Evolutionary conservation across 2,113 vertebrate genomes (phyloP).

Genomic region (Chitala chitala): DNA sequence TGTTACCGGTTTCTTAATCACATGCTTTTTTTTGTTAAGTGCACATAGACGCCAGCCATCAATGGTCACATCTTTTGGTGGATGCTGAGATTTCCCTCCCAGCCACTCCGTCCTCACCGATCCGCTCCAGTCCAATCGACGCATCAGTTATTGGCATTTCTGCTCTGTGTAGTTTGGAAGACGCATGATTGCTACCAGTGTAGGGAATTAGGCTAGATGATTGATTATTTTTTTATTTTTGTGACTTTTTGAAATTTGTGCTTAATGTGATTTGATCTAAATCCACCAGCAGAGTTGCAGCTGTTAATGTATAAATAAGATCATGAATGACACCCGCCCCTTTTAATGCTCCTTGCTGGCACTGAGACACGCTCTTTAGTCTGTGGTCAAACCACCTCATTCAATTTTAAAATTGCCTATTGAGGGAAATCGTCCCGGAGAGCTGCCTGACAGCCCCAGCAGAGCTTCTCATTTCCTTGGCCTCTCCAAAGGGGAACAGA

Average conservation of each 20-base stretch:
- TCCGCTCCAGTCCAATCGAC: conserved; percentile 35
- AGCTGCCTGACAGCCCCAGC: conserved; percentile 74
- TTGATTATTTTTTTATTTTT: no score
- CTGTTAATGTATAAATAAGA: conserved; percentile 97
- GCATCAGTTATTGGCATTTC: conserved; percentile 59
- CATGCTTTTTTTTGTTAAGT: no score
- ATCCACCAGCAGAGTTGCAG: conserved; percentile 87
- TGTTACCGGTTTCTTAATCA: no score
- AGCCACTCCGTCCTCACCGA: no score
- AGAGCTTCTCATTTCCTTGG: conserved; percentile 75
- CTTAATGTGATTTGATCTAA: conserved; percentile 86
- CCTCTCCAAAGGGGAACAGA: conserved; percentile 38
- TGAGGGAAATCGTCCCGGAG: conserved; percentile 77
- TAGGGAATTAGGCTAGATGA: conserved; percentile 75
- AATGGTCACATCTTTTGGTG: no score
- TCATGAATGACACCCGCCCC: conserved; percentile 80
- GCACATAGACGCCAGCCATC: no score
- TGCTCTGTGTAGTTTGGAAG: conserved; percentile 57
- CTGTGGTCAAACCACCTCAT: conserved; percentile 89
- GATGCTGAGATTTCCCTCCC: no score
- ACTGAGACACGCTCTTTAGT: conserved; percentile 79
- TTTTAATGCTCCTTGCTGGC: conserved; percentile 74
- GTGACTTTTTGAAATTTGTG: conserved; percentile 72
- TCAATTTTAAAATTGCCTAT: conserved; percentile 98
- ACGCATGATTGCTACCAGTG: conserved; percentile 75